Evolutionary conservation across 2,113 vertebrate species (phyloP).

Genomic region (Engraulis encrasicolus): DNA sequence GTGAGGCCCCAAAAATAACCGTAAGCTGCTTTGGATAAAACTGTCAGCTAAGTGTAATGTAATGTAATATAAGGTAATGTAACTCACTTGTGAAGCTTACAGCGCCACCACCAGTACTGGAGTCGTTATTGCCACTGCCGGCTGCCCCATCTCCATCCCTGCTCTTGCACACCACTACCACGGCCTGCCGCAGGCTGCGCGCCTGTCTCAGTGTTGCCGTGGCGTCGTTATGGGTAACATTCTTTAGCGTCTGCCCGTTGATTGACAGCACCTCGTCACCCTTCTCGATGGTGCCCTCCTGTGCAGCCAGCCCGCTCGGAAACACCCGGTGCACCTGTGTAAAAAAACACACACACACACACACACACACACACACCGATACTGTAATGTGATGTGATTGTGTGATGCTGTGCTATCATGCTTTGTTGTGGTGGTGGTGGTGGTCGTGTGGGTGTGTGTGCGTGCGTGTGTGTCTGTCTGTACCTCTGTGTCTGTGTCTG

Average conservation of each 20-base stretch:
- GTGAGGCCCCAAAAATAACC: no score
- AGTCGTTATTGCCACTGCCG: constrained; percentile 29
- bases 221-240: constrained; percentile 79
- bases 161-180: constrained; percentile 85
- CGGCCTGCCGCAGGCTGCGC: constrained; percentile 81
- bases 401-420: neutral
- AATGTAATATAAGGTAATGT: no score
- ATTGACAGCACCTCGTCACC: constrained; percentile 92
- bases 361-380: neutral
- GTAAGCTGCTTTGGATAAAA: no score
- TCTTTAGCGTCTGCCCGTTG: constrained; percentile 89
- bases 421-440: neutral
- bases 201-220: constrained; percentile 84
- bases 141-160: constrained; percentile 48
- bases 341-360: neutral
- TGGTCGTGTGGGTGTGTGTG: no score
- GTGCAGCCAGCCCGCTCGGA: constrained; percentile 83
- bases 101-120: constrained; percentile 21
- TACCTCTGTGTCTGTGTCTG: no score
- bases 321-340: constrained; percentile 92
- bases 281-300: constrained; percentile 93
- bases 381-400: neutral
- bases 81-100: constrained; percentile 49
- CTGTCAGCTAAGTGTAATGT: no score
- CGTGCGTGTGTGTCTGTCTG: no score